A percentile compares a stretch with the other conserved stretches of the same genome.
Evolutionary conservation across 1,140 invertebrate genomes (phyloP).

Genomic region (Neodiprion virginianus): DNA sequence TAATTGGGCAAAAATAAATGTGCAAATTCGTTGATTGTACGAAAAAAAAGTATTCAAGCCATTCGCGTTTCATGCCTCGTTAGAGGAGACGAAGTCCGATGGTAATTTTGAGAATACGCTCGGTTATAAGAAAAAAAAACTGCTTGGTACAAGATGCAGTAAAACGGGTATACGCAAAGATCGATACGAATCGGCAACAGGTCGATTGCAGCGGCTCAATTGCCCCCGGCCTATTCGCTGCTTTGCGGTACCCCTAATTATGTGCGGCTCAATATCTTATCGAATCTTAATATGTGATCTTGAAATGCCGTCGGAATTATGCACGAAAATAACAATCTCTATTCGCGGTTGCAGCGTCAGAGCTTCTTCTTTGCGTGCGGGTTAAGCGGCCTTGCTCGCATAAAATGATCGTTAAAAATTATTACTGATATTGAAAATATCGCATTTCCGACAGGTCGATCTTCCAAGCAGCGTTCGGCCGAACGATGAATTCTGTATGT

Average conservation of each 20-base stretch:
- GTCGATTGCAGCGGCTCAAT: slow-evolving; percentile 34
- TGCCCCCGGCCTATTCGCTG: slow-evolving; percentile 5
- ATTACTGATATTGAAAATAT: too few species aligned
- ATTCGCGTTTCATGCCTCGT: too few species aligned
- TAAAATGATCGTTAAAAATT: too few species aligned
- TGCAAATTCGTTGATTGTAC: too few species aligned
- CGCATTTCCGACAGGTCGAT: too few species aligned
- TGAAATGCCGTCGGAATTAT: slow-evolving; percentile 46
- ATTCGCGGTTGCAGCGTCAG: background rate
- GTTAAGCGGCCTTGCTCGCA: too few species aligned
- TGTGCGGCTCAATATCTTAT: slow-evolving; percentile 45
- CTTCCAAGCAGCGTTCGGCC: too few species aligned
- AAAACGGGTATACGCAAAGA: background rate
- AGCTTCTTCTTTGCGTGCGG: background rate
- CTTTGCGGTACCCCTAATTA: slow-evolving; percentile 32
- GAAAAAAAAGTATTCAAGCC: too few species aligned
- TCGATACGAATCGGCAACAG: slow-evolving; percentile 51
- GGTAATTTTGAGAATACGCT: slow-evolving; percentile 1
- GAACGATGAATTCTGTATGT: too few species aligned
- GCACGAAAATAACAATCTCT: slow-evolving; percentile 30
- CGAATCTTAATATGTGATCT: slow-evolving; percentile 50
- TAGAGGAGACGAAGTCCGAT: background rate
- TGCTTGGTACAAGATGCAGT: background rate
- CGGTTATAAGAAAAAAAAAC: background rate
- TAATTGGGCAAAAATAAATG: too few species aligned